phyloP scores from a whole-genome alignment of 30 jellyfish, hydroid and myxozoan genomes.

The Aurelia aurita region DNA sequence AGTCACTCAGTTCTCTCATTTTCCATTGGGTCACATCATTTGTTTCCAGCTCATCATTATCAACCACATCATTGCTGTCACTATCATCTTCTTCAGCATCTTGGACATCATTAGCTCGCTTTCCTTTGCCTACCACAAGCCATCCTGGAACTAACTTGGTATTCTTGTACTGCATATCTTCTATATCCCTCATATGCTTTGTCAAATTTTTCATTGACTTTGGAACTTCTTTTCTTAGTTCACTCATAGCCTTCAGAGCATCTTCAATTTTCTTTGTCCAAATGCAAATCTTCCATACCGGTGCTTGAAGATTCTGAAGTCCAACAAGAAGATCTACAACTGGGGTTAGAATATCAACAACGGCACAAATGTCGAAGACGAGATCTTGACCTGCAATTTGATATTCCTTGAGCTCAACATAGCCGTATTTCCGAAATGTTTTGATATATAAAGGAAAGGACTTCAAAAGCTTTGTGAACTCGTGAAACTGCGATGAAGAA shows the following conservation, averaged over 20 bases:
- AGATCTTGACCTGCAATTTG: conserved; percentile 44
- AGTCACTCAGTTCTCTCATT: conserved; percentile 11
- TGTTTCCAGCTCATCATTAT: no score
- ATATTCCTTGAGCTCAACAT: conserved; percentile 23
- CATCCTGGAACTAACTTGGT: conserved; percentile 23
- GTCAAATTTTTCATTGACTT: neutral
- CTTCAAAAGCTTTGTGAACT: conserved; percentile 21
- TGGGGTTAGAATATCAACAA: conserved; percentile 32
- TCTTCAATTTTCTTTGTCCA: conserved; percentile 2
- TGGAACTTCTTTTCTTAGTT: conserved; percentile 7
- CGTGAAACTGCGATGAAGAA: conserved; percentile 17
- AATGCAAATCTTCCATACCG: conserved; percentile 12
- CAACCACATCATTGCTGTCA: no score
- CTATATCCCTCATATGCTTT: conserved; percentile 1
- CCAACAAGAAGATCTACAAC: neutral
- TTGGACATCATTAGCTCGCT: conserved; percentile 4
- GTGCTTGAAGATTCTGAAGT: conserved; percentile 12
- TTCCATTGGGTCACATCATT: conserved; percentile 2
- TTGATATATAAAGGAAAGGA: conserved; percentile 17
- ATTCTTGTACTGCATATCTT: conserved; percentile 5
- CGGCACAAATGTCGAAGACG: conserved; percentile 37
- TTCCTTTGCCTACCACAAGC: conserved; percentile 14
- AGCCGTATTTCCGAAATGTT: conserved; percentile 14
- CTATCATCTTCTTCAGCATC: no score
- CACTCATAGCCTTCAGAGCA: neutral